Evolutionary conservation across 1,140 invertebrate species (phyloP).

Genomic region (Philopotamus ludificatus): DNA sequence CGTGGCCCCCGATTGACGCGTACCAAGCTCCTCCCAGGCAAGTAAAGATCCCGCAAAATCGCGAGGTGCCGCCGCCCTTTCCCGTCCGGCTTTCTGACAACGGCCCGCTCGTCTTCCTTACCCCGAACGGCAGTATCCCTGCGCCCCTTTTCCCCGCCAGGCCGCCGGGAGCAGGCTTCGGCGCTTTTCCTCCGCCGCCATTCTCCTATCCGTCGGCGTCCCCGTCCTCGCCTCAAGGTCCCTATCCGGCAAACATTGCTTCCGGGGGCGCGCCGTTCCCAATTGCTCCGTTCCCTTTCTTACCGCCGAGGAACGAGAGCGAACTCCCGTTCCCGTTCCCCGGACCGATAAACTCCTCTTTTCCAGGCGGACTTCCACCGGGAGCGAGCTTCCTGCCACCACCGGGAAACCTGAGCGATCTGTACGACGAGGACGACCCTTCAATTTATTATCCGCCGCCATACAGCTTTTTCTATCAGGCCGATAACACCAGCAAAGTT

Average conservation of each 20-base stretch:
- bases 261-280: constrained; percentile 60
- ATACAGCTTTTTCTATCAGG: constrained; percentile 81
- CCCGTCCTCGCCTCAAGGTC: constrained; percentile 53
- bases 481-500: constrained; percentile 73
- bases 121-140: constrained; percentile 60
- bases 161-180: constrained; percentile 60
- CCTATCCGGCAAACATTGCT: constrained; percentile 61
- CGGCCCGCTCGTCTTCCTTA: constrained; percentile 74
- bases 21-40: constrained; percentile 76
- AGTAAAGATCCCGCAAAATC: constrained; percentile 72
- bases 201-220: constrained; percentile 53
- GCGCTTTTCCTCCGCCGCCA: constrained; percentile 55
- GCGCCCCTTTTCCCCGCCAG: constrained; percentile 53
- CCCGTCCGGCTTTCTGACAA: constrained; percentile 78
- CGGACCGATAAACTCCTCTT: constrained; percentile 56
- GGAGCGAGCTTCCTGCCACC: constrained; percentile 69
- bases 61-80: constrained; percentile 83
- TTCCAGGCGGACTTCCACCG: constrained; percentile 61
- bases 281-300: constrained; percentile 60
- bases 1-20: constrained; percentile 79
- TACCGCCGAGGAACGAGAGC: constrained; percentile 55
- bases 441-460: constrained; percentile 87
- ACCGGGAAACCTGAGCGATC: constrained; percentile 68
- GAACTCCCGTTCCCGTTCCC: constrained; percentile 55
- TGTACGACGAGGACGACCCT: constrained; percentile 83